A percentile compares a stretch with the other conserved stretches of the same genome.
Evolutionary conservation across 2,797 vertebrate species (phyloP).

Genomic region (Channa striata): DNA sequence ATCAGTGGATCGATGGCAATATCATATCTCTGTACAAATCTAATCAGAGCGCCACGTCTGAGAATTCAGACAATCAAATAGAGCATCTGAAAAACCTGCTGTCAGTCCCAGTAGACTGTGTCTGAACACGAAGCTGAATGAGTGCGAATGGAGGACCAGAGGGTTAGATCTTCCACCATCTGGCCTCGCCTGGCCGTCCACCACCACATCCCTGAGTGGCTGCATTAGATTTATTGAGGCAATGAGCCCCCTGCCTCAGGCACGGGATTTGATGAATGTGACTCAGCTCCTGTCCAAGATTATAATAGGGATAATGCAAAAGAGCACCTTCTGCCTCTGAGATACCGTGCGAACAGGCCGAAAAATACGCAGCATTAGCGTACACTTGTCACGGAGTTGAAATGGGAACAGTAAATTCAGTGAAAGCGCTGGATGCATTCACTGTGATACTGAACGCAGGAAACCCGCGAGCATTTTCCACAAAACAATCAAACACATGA

Average conservation of each 20-base stretch:
- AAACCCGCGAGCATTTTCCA: too few species aligned
- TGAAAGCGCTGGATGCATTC: constrained; percentile 4
- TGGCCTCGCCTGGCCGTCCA: constrained; percentile 74
- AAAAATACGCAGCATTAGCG: constrained; percentile 33
- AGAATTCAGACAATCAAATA: constrained; percentile 49
- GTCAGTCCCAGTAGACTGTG: constrained; percentile 52
- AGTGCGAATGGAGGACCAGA: constrained; percentile 64
- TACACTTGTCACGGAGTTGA: constrained; percentile 19
- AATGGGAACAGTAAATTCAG: constrained; percentile 7
- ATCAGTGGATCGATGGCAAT: constrained; percentile 46
- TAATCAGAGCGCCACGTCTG: constrained; percentile 33
- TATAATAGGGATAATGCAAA: constrained; percentile 82
- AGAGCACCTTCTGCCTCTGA: constrained; percentile 73
- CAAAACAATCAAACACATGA: too few species aligned
- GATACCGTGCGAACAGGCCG: constrained; percentile 47
- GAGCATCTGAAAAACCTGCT: constrained; percentile 56
- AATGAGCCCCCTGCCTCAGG: constrained; percentile 79
- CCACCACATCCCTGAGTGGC: constrained; percentile 65
- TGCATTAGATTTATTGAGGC: constrained; percentile 82
- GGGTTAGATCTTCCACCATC: constrained; percentile 78
- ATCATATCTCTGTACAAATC: constrained; percentile 46
- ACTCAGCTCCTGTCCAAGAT: constrained; percentile 80
- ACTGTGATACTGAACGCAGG: constrained; percentile 11
- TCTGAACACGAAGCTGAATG: constrained; percentile 63
- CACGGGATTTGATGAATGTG: constrained; percentile 83